A percentile compares a stretch with the other conserved stretches of the same genome.
These are phyloP conservation scores for Phthorimaea operculella DNA, from an alignment of 1,140 invertebrate genomes.

Conservation along the genomic window DNA sequence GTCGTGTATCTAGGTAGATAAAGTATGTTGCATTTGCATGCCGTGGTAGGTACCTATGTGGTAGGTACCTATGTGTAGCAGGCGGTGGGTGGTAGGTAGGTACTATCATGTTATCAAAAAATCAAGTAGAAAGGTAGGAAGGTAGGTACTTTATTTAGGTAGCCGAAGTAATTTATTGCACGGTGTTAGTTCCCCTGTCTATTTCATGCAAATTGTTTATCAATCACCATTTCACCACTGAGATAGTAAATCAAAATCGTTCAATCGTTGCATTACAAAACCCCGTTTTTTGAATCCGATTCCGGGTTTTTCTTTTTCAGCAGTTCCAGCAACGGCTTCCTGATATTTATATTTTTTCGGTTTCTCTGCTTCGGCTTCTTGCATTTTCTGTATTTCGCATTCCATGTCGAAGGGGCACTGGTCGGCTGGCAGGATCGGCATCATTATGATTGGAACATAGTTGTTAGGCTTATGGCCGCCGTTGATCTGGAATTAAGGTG, in stretches of 20 bases:
- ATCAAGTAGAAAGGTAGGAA: no score
- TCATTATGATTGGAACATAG: conserved; percentile 56
- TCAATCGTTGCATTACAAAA: conserved; percentile 48
- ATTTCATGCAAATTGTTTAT: no score
- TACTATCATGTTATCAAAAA: no score
- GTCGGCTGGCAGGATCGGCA: conserved; percentile 47
- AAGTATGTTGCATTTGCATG: no score
- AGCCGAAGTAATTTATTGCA: no score
- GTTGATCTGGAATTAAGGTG: conserved; percentile 17
- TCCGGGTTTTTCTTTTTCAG: conserved; percentile 35
- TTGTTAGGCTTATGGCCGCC: conserved; percentile 32
- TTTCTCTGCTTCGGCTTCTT: conserved; percentile 31
- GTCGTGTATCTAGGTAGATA: no score
- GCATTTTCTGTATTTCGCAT: conserved; percentile 41
- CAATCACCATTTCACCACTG: conserved; percentile 43
- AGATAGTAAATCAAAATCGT: conserved; percentile 51
- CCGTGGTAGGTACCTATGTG: no score
- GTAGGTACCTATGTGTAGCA: no score
- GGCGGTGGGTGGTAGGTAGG: no score
- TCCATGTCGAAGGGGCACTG: conserved; percentile 51
- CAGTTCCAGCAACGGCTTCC: conserved; percentile 14
- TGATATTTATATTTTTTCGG: conserved; percentile 22
- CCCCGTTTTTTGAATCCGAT: conserved; percentile 43
- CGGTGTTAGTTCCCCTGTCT: no score
- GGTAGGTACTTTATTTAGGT: no score